Conservation (phyloP, 2,888 invertebrate genomes). For the Thumatha senex region DNA sequence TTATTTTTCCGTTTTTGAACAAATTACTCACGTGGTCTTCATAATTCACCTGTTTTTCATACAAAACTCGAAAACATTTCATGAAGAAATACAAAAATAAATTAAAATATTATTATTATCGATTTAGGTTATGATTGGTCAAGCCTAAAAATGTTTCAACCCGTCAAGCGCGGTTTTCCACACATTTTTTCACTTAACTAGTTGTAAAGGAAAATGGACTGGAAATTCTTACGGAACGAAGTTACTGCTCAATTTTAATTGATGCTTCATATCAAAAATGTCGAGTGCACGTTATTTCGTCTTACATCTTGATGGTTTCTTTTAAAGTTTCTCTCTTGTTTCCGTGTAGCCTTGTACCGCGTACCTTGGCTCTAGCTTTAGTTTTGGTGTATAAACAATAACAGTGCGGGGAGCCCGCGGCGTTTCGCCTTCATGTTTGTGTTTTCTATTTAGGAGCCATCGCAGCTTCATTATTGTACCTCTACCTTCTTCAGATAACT, state of each 20-base stretch:
- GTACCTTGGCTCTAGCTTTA: conserved; percentile 52
- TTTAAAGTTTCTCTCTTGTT: conserved; percentile 52
- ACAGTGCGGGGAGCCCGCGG: conserved; percentile 63
- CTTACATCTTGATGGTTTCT: conserved; percentile 46
- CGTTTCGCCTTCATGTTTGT: conserved; percentile 64
- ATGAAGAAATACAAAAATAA: no score
- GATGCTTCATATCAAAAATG: conserved; percentile 27
- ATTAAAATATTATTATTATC: no score
- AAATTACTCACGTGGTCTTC: no score
- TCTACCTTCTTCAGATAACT: conserved; percentile 30
- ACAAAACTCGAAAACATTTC: no score
- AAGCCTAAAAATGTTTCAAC: no score
- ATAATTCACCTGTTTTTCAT: no score
- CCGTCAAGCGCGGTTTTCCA: no score
- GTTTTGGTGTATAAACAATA: conserved; percentile 78
- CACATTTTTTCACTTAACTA: no score
- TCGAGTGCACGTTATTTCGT: conserved; percentile 16
- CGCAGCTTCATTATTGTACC: conserved; percentile 58
- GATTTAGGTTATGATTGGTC: no score
- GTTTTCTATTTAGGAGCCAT: conserved; percentile 70
- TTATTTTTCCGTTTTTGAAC: no score
- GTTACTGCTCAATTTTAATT: conserved; percentile 15
- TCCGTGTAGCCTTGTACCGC: conserved; percentile 33
- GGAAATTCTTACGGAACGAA: not conserved
- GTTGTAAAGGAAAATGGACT: conserved; percentile 2